Base-by-base conservation (phyloP, 2,888 invertebrate species). In the Willowsia nigromaculata region DNA sequence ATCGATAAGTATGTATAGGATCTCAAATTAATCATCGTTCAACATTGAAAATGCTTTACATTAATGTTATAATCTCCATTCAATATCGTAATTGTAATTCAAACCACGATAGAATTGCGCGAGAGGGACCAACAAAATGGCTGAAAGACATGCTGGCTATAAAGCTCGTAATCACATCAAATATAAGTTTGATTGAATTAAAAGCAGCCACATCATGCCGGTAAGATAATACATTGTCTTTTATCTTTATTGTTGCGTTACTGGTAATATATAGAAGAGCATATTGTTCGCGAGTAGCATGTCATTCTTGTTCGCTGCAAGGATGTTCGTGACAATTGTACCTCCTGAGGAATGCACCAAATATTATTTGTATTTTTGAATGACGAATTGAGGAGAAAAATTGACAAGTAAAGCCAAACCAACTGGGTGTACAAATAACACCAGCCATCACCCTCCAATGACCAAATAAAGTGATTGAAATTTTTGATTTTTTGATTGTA, bases 301-400 rank as follows among this genome's bases (percentile, higher is more conserved):
- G 50, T 30, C 68, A 68, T 68, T 22, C 9, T 40, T 68, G 33
- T 15, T 65, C 7, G 22, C 22, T 40, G 27, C 53, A 53, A 78
- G 76, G 53, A 50, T 78, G n/a, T 78, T 53, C 76, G 50, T 78
- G 76, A 78, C 76, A 78, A 53, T 78, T 53, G 68, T 78, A 37
- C 47, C 47, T 33, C 30, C 76, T 78, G 33, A 50, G 43, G 53
- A 78, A 68, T 68, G 37, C 40, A 68, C 68, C 37, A 65, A 18
- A 65, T 65, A 3, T 37, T 1, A 18, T 37, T 3, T 11, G n/a
- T n/a, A n/a, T 18, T 18, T 22, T 68, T 40, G 22, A 68, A 68
- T 65, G 33, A 33, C 30, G 62, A 33, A 65, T 65, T 65, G 62
- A 65, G 62, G 68, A 68, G 40, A 68, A 68, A 40, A 68, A 68